A percentile compares a stretch with the other conserved stretches of the same genome.
Conservation (phyloP, 2,113 vertebrate species). For the Uria aalge region DNA sequence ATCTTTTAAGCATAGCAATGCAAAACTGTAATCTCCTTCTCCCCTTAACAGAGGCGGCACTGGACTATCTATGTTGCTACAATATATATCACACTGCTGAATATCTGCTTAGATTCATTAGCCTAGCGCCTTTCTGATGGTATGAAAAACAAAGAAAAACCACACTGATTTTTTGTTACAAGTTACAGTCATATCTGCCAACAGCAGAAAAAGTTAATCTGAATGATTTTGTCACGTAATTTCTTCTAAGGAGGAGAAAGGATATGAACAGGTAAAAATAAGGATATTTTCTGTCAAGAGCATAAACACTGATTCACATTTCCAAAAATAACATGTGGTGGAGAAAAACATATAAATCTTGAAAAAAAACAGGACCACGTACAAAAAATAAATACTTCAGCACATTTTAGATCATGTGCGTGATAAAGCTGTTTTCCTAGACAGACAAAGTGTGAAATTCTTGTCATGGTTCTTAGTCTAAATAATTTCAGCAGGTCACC, state of each 20-base stretch:
- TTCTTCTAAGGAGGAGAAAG: background rate
- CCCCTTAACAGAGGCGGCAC: background rate
- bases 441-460: slow-evolving; percentile 67
- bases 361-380: background rate
- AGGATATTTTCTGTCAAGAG: background rate
- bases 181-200: background rate
- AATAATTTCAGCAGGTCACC: slow-evolving; percentile 61
- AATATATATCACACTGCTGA: background rate
- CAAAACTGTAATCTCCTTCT: background rate
- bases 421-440: slow-evolving; percentile 69
- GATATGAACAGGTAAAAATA: background rate
- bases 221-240: background rate
- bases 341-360: background rate
- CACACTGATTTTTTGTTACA: background rate
- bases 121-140: background rate
- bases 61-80: background rate
- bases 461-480: slow-evolving; percentile 58
- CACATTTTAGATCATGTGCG: slow-evolving; percentile 32
- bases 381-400: slow-evolving; percentile 34
- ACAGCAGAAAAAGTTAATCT: background rate
- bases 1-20: background rate
- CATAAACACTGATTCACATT: background rate
- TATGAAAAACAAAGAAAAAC: background rate
- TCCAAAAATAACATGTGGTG: background rate
- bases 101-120: background rate